Percentiles rank a stretch among this genome's conserved stretches.
phyloP scores from a whole-genome alignment of 2,888 invertebrate species.

The Allacma fusca region DNA sequence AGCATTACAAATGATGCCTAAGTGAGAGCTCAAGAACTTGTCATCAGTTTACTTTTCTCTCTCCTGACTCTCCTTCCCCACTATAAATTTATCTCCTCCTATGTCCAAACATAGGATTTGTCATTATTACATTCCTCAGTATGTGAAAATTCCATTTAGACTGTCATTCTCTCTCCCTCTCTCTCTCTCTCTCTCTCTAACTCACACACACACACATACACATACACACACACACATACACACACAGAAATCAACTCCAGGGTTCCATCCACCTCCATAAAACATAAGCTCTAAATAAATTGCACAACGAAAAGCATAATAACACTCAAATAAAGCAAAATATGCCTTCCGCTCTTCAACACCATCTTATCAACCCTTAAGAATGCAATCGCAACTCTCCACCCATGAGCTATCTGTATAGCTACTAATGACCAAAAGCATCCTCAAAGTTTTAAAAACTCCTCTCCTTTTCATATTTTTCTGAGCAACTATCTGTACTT shows the following conservation, averaged over 20 bases:
- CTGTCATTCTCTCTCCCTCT: neutral
- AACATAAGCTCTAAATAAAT: neutral
- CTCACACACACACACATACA: too few species aligned
- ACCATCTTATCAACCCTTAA: too few species aligned
- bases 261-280: neutral
- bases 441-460: too few species aligned
- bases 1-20: slow-evolving; percentile 29
- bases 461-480: too few species aligned
- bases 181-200: too few species aligned
- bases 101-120: slow-evolving; percentile 6
- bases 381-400: too few species aligned
- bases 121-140: slow-evolving; percentile 17
- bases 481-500: too few species aligned
- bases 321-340: too few species aligned
- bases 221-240: neutral
- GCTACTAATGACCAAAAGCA: too few species aligned
- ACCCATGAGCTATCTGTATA: too few species aligned
- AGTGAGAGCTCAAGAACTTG: slow-evolving; percentile 37
- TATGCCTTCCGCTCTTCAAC: too few species aligned
- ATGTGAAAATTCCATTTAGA: neutral
- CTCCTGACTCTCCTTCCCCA: slow-evolving; percentile 5
- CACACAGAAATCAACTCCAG: neutral
- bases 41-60: slow-evolving; percentile 30
- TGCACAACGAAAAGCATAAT: too few species aligned
- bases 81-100: slow-evolving; percentile 8